Evolutionary conservation across 2,797 vertebrate species (phyloP), one percentile per base, ranked within the genome.

Genomic region (Sebastes steindachneri): DNA sequence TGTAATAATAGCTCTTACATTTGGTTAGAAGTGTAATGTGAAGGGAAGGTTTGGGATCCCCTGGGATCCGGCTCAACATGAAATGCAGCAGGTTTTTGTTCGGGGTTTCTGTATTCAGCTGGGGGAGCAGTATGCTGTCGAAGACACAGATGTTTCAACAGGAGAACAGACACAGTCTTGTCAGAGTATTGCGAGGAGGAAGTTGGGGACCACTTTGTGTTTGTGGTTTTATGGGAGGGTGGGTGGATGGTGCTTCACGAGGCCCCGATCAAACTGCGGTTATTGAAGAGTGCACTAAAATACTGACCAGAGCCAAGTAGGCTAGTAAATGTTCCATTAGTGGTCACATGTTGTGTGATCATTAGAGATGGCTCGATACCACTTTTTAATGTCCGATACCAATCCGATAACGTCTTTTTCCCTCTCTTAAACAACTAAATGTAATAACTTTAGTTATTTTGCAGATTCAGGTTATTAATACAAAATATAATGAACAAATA

Each of bases 41-140:
- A 80, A 33, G 68, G 57, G 72, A 86, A 76, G 72, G 55, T 64
- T 77, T 12, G 25, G 68, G 72, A 54, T 89, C 89, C 84, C 87
- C 54, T 29, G 85, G 82, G 92, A 93, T 63, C 26, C 62, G 19
- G 70, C 80, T 77, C 26, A 12, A 87, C 85, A 81, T 87, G 72
- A 87, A 90, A 87, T 28, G 71, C 54, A 41, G 79, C 51, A 90
- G 88, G 77, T 91, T 93, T 93, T 84, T 79, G 29, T 83, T 88
- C 55, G 7, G 48, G 15, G 74, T 73, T 83, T 88, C 75, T 84
- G 87, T 75, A 82, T 91, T 91, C 80, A 86, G 79, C 73, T 60
- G 68, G 31, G 35, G 75, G 72, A 82, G 75, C 75, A 31, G 71
- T 45, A 23, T 82, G 79, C 85, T 73, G 76, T 89, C 82, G 75